A percentile compares a stretch with the other conserved stretches of the same genome.
Conservation (phyloP, 2,113 vertebrate species). For the Mobula birostris region DNA sequence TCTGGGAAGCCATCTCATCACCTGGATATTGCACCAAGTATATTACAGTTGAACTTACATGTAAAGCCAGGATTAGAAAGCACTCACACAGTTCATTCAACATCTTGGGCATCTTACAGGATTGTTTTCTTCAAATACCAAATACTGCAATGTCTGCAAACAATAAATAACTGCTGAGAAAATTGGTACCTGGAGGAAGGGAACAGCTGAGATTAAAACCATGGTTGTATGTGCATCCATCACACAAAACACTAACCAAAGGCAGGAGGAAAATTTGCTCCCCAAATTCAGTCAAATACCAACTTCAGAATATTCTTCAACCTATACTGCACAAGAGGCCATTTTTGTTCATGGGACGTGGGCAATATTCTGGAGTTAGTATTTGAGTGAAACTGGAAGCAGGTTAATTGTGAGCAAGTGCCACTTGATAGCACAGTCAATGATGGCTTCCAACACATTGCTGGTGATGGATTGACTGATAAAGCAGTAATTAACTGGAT, state of each 20-base stretch:
- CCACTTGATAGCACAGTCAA: too few relatives aligned
- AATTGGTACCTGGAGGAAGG: background rate
- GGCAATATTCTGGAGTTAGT: too few relatives aligned
- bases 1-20: conserved; percentile 2
- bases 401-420: too few relatives aligned
- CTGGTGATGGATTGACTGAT: too few relatives aligned
- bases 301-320: too few relatives aligned
- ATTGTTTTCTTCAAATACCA: background rate
- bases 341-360: too few relatives aligned
- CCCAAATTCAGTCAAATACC: background rate
- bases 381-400: too few relatives aligned
- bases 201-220: background rate
- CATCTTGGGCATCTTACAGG: background rate
- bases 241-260: background rate
- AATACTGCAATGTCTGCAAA: background rate
- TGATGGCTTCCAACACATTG: too few relatives aligned
- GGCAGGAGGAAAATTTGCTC: background rate
- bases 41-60: background rate
- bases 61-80: background rate
- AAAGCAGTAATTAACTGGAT: too few relatives aligned
- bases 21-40: background rate
- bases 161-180: background rate
- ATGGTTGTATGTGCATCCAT: background rate
- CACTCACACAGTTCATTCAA: background rate
- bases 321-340: too few relatives aligned